Evolutionary conservation across 1,140 invertebrate genomes (phyloP), one percentile per base, ranked within the genome.

Genomic region (Patella vulgata): DNA sequence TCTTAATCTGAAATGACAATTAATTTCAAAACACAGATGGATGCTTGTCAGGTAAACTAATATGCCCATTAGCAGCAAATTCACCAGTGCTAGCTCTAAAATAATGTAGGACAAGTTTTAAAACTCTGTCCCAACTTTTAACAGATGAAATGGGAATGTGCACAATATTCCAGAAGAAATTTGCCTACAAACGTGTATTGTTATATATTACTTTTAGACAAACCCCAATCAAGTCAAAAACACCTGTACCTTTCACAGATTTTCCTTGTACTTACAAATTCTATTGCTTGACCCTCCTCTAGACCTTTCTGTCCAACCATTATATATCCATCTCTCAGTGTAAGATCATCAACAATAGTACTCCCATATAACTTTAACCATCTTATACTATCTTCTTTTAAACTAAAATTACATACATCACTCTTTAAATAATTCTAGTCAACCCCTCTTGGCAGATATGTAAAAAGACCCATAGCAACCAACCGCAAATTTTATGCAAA

Each of bases 261-360:
- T n/a, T n/a, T n/a, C n/a, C n/a, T n/a, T n/a, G n/a, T n/a, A 56
- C 78, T 81, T 60, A 88, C 79, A 68, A 85, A 81, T 80, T 88
- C 87, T 68, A 87, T 85, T 17, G 87, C 85, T 30, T 86, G 84
- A 61, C 87, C 87, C 6, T 82, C 82, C 27, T 74, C 70, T 23
- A 88, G 81, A 2, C 87, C 86, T 73, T 84, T 85, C 58, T 88
- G 87, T n/a, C 87, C 85, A 50, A 88, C 82, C 77, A 88, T 84
- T 59, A 87, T 85, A 81, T 86, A 88, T 48, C 84, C 82, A 36
- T 86, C 86, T 25, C 87, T 73, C 65, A 86, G 88, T 30, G 80
- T 80, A 17, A 88, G 69, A 52, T 86, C 84, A 62, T 86, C 81
- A 50, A 87, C 81, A 30, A 83, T 72, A 17, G 77, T 77, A 72